Evolutionary conservation across 2,113 vertebrate genomes (phyloP).

Genomic region (Ursus arctos): DNA sequence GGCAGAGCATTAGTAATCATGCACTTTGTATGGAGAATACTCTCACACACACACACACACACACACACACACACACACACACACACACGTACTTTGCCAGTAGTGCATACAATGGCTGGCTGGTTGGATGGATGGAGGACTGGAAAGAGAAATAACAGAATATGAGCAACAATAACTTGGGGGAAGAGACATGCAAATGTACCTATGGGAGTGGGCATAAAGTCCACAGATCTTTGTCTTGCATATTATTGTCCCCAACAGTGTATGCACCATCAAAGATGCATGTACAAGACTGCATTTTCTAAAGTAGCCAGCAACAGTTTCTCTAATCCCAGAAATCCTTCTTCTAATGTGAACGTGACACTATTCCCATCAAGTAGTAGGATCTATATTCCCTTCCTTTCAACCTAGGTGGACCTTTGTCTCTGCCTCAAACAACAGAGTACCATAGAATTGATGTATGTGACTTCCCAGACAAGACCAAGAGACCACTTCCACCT

Average conservation of each 20-base stretch:
- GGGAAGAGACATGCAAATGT: not conserved
- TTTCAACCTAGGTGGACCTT: not conserved
- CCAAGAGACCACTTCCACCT: not conserved
- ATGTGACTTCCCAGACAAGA: not conserved
- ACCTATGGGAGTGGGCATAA: not conserved
- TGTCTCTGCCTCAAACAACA: not conserved
- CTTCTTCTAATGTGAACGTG: not conserved
- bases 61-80: no score
- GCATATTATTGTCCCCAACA: no score
- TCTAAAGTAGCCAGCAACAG: not conserved
- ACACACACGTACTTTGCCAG: not conserved
- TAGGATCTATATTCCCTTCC: not conserved
- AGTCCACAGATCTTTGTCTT: not conserved
- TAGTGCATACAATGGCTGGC: not conserved
- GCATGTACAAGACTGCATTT: not conserved
- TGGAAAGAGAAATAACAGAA: not conserved
- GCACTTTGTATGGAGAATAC: not conserved
- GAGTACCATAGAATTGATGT: not conserved
- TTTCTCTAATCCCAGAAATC: not conserved
- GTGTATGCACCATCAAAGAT: not conserved
- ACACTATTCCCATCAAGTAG: not conserved
- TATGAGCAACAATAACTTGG: not conserved
- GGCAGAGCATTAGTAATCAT: not conserved
- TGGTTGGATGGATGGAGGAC: not conserved
- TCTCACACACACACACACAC: not conserved